Percentiles rank a stretch among this genome's conserved stretches.
phyloP scores from a whole-genome alignment of 2,797 vertebrate genomes.

The Schizopygopsis malacanthus region DNA sequence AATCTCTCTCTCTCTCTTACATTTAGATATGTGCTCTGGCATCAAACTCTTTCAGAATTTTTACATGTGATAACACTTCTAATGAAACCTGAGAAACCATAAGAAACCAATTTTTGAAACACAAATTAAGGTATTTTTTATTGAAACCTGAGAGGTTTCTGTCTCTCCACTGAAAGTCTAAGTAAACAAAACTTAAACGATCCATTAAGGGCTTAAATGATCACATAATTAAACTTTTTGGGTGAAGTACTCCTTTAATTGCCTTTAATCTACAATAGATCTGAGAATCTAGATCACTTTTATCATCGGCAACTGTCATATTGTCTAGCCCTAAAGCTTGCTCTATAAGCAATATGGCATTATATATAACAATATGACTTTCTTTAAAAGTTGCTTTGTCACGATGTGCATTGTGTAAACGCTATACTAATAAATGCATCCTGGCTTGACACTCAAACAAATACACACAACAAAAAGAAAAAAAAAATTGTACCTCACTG shows the following conservation, averaged over 20 bases:
- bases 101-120: background rate
- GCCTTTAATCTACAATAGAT: background rate
- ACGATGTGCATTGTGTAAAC: background rate
- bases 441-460: slow-evolving; percentile 52
- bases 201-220: background rate
- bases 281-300: background rate
- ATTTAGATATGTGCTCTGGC: background rate
- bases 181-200: background rate
- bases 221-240: background rate
- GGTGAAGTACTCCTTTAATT: background rate
- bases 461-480: background rate
- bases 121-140: background rate
- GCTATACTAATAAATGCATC: background rate
- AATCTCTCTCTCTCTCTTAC: background rate
- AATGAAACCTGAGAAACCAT: background rate
- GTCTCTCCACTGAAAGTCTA: background rate
- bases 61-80: background rate
- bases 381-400: background rate
- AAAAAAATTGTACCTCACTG: slow-evolving; percentile 75
- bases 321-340: background rate
- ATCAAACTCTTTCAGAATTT: background rate
- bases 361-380: background rate
- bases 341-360: background rate
- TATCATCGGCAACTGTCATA: background rate
- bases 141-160: background rate